Evolutionary conservation across 2,888 invertebrate genomes (phyloP), one percentile per base, ranked within the genome.

Genomic region (Xylocampa areola): DNA sequence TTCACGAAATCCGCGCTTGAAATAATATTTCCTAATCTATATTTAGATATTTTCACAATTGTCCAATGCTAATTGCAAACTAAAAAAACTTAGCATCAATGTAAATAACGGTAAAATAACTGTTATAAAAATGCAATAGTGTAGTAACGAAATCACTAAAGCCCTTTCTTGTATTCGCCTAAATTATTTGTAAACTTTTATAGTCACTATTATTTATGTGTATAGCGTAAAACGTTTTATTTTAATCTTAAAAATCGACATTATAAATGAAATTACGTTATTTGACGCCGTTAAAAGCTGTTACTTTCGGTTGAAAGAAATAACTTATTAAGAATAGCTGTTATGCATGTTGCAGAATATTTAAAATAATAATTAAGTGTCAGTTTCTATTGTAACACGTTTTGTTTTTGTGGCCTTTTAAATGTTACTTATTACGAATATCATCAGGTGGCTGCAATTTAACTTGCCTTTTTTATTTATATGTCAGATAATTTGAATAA

Each of bases 181-280:
- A 79, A 83, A 76, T 76, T 81, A 81, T 82, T 74, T 76, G 68
- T 80, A 76, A 59, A 60, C 52, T 47, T 68, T 78, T 73, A 70
- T 79, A 83, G 81, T 81, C 81, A 81, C 68, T 83, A 82, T 80
- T 81, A 82, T 81, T 82, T 84, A 81, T 76, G 64, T 68, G 53
- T 79, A 79, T 81, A 85, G 79, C 81, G 86, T 86, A 59, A 79
- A 80, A 84, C 82, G 85, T 85, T 69, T 68, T 76, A 67, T 78
- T 79, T 82, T 68, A 71, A 75, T 70, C 57, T 60, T 55, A 66
- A 27, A 68, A 66, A 68, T 65, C 62, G 50, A 60, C 64, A 57
- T 66, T 62, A 44, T 45, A 45, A 66, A 53, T 55, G 41, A 58
- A 61, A 58, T 61, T 52, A 51, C 54, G 40, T 66, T 66, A 65